Conservation (phyloP, 2,888 invertebrate genomes). For the Panopea generosa region DNA sequence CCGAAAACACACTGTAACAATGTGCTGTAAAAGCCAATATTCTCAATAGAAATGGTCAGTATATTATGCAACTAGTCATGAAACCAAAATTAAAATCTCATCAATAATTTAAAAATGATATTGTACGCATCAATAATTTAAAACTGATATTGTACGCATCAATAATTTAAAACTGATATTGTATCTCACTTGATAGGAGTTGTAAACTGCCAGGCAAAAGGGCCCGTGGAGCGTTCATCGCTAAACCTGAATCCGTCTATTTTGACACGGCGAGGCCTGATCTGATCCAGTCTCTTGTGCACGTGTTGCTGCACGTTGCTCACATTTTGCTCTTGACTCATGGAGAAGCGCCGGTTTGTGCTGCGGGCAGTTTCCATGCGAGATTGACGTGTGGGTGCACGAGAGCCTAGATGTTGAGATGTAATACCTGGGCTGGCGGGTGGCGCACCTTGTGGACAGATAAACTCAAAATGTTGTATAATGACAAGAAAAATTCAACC, state of each 20-base stretch:
- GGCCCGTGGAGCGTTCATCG: constrained; percentile 75
- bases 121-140: too few species aligned
- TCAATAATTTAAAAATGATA: too few species aligned
- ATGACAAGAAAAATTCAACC: too few species aligned
- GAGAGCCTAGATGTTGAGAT: constrained; percentile 20
- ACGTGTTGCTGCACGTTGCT: constrained; percentile 72
- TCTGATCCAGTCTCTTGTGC: constrained; percentile 70
- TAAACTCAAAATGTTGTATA: background rate
- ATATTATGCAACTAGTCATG: too few species aligned
- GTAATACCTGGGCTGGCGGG: constrained; percentile 45
- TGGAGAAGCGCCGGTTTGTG: constrained; percentile 56
- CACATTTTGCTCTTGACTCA: constrained; percentile 67
- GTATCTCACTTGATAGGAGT: constrained; percentile 76
- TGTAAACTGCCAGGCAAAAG: constrained; percentile 81
- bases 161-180: too few species aligned
- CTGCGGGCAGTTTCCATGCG: constrained; percentile 56
- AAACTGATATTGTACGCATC: too few species aligned
- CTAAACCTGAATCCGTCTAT: constrained; percentile 79
- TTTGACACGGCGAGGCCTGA: constrained; percentile 73
- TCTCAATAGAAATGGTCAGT: too few species aligned
- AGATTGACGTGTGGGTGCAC: constrained; percentile 2
- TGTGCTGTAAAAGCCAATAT: too few species aligned
- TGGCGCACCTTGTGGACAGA: constrained; percentile 33
- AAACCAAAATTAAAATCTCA: too few species aligned
- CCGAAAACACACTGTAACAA: too few species aligned